Percentiles rank a stretch among this genome's conserved stretches.
Conservation (phyloP, 2,797 vertebrate species). For the Etheostoma nigrum region DNA sequence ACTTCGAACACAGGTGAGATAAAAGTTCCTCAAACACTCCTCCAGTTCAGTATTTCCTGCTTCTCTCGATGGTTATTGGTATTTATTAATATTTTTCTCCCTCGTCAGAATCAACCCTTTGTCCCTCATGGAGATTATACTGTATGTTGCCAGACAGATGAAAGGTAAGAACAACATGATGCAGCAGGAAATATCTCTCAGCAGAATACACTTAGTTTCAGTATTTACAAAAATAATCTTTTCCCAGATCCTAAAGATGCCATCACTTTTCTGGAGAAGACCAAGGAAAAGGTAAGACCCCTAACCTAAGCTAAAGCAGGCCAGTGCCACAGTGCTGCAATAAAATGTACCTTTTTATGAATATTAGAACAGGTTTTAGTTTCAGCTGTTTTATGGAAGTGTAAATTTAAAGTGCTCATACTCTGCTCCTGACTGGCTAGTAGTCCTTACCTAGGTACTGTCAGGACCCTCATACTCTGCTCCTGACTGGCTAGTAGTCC, state of each 20-base stretch:
- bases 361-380: not conserved
- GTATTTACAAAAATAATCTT: not conserved
- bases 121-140: conserved; percentile 96
- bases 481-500: too few relatives aligned
- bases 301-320: not conserved
- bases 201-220: not conserved
- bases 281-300: conserved; percentile 92
- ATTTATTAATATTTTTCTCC: not conserved
- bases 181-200: not conserved
- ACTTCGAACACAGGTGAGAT: conserved; percentile 98
- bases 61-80: not conserved
- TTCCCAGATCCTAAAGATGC: conserved; percentile 92
- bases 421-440: too few relatives aligned
- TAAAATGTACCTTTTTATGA: not conserved
- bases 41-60: not conserved
- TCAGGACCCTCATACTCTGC: too few relatives aligned
- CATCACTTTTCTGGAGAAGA: conserved; percentile 96
- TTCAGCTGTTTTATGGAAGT: not conserved
- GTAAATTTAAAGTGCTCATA: too few relatives aligned
- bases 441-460: too few relatives aligned
- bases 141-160: conserved; percentile 94
- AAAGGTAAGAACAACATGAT: conserved; percentile 81
- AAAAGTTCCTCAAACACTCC: not conserved
- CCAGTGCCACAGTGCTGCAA: not conserved
- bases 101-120: conserved; percentile 93